phyloP scores from a whole-genome alignment of 2,888 invertebrate genomes.

The Nymphalis c-album region DNA sequence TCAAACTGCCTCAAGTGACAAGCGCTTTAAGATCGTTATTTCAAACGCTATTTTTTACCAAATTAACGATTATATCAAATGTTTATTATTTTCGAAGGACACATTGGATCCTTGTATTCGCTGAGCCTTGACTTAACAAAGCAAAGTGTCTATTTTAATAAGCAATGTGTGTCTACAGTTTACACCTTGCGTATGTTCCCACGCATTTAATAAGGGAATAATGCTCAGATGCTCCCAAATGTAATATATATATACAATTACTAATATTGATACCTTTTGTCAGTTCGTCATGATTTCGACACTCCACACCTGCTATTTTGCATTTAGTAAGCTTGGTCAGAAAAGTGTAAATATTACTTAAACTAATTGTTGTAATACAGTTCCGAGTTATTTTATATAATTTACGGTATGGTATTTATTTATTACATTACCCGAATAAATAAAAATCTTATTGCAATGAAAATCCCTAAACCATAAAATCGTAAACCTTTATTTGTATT shows the following conservation, averaged over 20 bases:
- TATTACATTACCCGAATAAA: no score
- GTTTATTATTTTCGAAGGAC: neutral
- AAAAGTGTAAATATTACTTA: conserved; percentile 16
- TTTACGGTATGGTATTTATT: no score
- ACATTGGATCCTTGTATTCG: neutral
- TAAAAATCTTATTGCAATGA: no score
- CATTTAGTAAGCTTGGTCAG: conserved; percentile 13
- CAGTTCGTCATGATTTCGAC: conserved; percentile 41
- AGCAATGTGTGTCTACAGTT: conserved; percentile 3
- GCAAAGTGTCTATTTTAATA: conserved; percentile 5
- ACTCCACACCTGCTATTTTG: conserved; percentile 39
- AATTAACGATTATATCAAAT: no score
- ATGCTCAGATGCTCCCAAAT: conserved; percentile 24
- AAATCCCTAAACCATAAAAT: no score
- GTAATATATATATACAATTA: conserved; percentile 39
- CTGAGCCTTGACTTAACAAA: neutral
- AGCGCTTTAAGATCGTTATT: no score
- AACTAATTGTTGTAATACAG: no score
- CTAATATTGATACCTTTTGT: conserved; percentile 40
- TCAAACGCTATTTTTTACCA: no score
- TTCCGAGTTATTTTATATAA: no score
- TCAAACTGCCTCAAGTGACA: no score
- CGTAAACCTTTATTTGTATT: no score
- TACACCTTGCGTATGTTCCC: conserved; percentile 59
- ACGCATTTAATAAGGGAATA: conserved; percentile 42